Conservation (phyloP, 1,140 invertebrate genomes). For the Bradynema listronoti region DNA sequence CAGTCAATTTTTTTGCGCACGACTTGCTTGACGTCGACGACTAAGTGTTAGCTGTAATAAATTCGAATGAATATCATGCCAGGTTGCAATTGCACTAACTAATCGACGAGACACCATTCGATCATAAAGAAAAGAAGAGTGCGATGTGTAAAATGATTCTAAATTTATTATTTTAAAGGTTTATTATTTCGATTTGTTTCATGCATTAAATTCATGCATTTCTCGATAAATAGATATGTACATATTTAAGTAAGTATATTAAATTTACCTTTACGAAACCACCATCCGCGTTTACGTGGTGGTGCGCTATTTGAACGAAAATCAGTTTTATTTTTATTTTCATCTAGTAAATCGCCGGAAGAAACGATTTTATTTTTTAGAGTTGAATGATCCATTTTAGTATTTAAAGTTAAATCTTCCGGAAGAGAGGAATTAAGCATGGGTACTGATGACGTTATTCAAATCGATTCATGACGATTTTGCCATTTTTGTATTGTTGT, state of each 20-base stretch:
- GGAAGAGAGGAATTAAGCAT: too few species aligned
- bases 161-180: constrained; percentile 23
- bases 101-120: constrained; percentile 44
- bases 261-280: constrained; percentile 43
- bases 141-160: constrained; percentile 23
- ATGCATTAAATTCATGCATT: constrained; percentile 10
- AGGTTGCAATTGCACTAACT: constrained; percentile 54
- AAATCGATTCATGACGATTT: too few species aligned
- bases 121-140: constrained; percentile 39
- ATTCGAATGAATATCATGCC: constrained; percentile 54
- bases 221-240: background rate
- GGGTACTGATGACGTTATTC: too few species aligned
- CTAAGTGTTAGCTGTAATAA: constrained; percentile 44
- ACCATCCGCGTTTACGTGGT: constrained; percentile 47
- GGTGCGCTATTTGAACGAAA: constrained; percentile 50
- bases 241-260: background rate
- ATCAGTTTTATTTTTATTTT: too few species aligned
- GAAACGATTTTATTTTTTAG: too few species aligned
- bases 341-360: too few species aligned
- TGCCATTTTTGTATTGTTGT: too few species aligned
- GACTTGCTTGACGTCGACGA: background rate
- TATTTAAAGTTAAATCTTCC: too few species aligned
- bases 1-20: background rate
- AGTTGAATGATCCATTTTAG: too few species aligned
- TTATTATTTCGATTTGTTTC: background rate